Percentiles rank a stretch among this genome's conserved stretches.
phyloP scores from a whole-genome alignment of 2,888 invertebrate genomes.

The Clepsis dumicolana region DNA sequence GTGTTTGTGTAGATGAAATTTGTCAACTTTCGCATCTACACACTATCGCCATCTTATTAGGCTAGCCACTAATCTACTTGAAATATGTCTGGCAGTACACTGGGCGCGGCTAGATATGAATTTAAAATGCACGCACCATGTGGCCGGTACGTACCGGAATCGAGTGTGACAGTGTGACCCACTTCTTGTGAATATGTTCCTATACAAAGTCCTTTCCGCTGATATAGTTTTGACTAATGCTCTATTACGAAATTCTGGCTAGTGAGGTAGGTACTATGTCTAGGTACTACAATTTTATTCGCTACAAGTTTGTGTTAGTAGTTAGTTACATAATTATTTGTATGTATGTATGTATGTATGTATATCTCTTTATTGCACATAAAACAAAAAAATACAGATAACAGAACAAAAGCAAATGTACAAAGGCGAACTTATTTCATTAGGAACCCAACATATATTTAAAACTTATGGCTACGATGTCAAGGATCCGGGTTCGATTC shows the following conservation, averaged over 20 bases:
- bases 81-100: conserved; percentile 45
- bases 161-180: conserved; percentile 72
- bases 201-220: conserved; percentile 27
- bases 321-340: too few species aligned
- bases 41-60: background rate
- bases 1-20: too few species aligned
- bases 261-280: background rate
- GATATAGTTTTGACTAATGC: conserved; percentile 16
- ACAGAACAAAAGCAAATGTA: too few species aligned
- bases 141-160: conserved; percentile 46
- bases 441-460: too few species aligned
- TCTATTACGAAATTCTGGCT: conserved; percentile 11
- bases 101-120: conserved; percentile 77
- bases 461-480: too few species aligned
- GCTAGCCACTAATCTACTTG: conserved; percentile 39
- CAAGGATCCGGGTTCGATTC: too few species aligned
- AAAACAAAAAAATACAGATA: too few species aligned
- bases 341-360: too few species aligned
- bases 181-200: conserved; percentile 59
- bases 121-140: conserved; percentile 65
- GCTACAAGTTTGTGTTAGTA: too few species aligned
- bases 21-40: conserved; percentile 20
- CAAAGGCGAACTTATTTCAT: too few species aligned
- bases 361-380: too few species aligned
- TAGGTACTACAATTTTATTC: too few species aligned